Conservation (phyloP, 1,140 invertebrate species). For the Rhopalosiphum maidis region DNA sequence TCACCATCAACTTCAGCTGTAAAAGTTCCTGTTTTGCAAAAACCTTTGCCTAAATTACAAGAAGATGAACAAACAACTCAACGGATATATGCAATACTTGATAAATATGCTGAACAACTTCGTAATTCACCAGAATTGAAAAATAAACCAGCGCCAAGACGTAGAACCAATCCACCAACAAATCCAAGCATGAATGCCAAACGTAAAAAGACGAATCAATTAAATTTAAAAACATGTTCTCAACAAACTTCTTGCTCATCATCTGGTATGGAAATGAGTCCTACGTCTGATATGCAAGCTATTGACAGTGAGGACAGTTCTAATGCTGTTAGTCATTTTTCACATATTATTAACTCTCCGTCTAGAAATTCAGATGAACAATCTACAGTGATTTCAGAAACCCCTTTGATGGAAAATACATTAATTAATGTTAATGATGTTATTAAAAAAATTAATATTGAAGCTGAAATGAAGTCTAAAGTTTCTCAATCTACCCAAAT, state of each 20-base stretch:
- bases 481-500: conserved; percentile 60
- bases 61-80: conserved; percentile 84
- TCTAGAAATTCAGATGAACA: conserved; percentile 59
- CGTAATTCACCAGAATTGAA: conserved; percentile 80
- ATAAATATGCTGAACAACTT: conserved; percentile 80
- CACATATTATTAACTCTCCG: conserved; percentile 64
- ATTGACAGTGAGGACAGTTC: conserved; percentile 61
- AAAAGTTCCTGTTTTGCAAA: conserved; percentile 61
- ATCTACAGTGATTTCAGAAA: conserved; percentile 59
- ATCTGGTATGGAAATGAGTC: conserved; percentile 61
- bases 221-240: conserved; percentile 67
- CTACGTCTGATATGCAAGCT: conserved; percentile 60
- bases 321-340: conserved; percentile 62
- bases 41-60: conserved; percentile 76
- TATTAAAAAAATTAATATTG: conserved; percentile 58
- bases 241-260: conserved; percentile 63
- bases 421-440: conserved; percentile 57
- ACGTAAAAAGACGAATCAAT: conserved; percentile 73
- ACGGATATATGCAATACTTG: conserved; percentile 79
- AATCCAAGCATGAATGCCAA: conserved; percentile 75
- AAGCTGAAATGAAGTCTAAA: conserved; percentile 57
- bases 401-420: conserved; percentile 59
- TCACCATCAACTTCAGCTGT: conserved; percentile 59
- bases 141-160: conserved; percentile 79
- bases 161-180: conserved; percentile 76